Evolutionary conservation across 2,113 vertebrate genomes (phyloP), one percentile per base, ranked within the genome.

Genomic region (Limanda limanda): DNA sequence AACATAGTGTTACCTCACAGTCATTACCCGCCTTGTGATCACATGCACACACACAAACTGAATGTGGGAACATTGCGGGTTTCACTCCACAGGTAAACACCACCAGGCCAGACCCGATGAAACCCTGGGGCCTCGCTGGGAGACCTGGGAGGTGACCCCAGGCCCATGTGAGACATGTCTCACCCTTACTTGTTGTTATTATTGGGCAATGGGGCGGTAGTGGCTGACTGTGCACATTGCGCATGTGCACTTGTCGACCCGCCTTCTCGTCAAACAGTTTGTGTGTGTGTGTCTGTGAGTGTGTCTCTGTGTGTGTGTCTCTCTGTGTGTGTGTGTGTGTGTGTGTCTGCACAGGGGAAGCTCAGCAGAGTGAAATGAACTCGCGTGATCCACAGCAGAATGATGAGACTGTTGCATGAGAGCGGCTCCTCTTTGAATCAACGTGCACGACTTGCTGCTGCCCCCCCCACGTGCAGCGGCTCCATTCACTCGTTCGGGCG

Each of bases 381-480:
- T 84, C 42, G 75, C 73, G 74, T 88, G 84, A 88, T 76, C 63
- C 83, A 86, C 68, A 60, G 55, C 10, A 6, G 18, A 24, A 56
- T 7, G 15, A 20, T 51, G 13, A 11, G 2, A 42, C 40, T 42
- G 40, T 42, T 42, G 40, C 40, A 11, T 12, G 40, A 42, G 40
- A 42, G 40, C 40, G 13, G 40, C 40, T 13, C 40, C 40, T 13
- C 40, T 42, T 3, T 42, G 35, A 42, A 42, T 42, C 40, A 42
- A 42, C 1, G 40, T 12, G 40, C 40, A 42, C 10, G 40, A 42
- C 40, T 42, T 3, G n/a, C n/a, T n/a, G n/a, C n/a, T n/a, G n/a
- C n/a, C n/a, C n/a, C n/a, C n/a, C n/a, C n/a, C n/a, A n/a, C n/a
- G 90, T 91, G 91, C 48, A 78, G 71, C 74, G 1, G 62, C 76